Conservation (phyloP, 2,113 vertebrate species). For the Lophotis ruficrista region DNA sequence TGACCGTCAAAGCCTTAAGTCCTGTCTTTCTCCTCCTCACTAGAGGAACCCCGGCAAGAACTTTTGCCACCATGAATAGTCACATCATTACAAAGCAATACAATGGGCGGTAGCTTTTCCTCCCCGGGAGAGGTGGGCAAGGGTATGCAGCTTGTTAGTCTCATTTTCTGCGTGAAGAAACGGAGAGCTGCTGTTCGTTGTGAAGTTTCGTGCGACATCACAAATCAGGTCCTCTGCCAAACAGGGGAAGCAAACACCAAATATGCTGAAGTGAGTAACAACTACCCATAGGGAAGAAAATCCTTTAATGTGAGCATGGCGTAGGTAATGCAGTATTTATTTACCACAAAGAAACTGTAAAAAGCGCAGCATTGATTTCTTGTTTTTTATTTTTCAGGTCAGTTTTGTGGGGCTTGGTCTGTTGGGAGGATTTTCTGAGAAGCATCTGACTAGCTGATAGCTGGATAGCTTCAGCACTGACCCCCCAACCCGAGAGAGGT, state of each 20-base stretch:
- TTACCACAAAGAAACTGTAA: constrained; percentile 19
- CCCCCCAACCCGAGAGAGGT: rapidly evolving
- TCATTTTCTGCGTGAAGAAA: neutral
- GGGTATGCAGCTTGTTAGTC: neutral
- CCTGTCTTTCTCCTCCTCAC: neutral
- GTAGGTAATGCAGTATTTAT: constrained; percentile 57
- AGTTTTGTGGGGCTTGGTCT: neutral
- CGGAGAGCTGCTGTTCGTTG: neutral
- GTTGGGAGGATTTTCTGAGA: constrained; percentile 31
- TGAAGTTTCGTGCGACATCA: neutral
- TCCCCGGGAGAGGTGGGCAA: neutral
- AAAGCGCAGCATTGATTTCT: constrained; percentile 55
- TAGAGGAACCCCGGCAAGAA: constrained; percentile 3
- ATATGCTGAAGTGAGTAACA: constrained; percentile 35
- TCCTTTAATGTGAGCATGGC: neutral
- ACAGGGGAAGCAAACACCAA: neutral
- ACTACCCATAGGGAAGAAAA: constrained; percentile 12
- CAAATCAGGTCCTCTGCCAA: constrained; percentile 28
- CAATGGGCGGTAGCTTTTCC: neutral
- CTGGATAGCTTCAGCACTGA: neutral
- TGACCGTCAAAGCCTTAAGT: constrained; percentile 2
- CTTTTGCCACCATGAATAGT: neutral
- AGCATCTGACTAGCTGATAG: neutral
- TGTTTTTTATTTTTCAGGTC: constrained; percentile 8
- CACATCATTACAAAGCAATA: neutral